A percentile compares a stretch with the other conserved stretches of the same genome.
Conservation (phyloP, 2,888 invertebrate species). For the Dichetophora obliterata region DNA sequence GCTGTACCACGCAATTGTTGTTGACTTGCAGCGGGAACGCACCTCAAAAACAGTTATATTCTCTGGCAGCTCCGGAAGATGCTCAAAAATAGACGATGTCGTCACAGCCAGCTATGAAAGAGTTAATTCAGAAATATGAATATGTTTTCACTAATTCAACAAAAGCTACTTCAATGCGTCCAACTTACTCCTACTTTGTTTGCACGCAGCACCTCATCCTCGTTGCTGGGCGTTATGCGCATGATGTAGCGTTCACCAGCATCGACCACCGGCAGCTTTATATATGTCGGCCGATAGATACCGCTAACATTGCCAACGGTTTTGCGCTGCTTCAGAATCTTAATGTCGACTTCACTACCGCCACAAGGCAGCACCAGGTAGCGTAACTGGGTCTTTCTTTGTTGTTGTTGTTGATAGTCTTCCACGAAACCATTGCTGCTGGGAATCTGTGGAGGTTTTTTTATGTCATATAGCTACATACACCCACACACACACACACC, state of each 20-base stretch:
- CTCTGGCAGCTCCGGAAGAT: slow-evolving; percentile 72
- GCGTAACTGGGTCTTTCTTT: slow-evolving; percentile 50
- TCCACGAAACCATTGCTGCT: not conserved
- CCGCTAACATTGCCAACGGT: slow-evolving; percentile 64
- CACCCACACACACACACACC: not conserved
- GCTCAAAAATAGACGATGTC: slow-evolving; percentile 69
- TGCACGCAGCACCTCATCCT: slow-evolving; percentile 71
- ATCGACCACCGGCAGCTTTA: slow-evolving; percentile 64
- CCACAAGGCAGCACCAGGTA: slow-evolving; percentile 74
- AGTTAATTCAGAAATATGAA: slow-evolving; percentile 19
- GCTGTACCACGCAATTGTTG: slow-evolving; percentile 74
- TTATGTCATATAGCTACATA: not conserved
- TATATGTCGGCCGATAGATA: slow-evolving; percentile 71
- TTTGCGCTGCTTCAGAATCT: slow-evolving; percentile 68
- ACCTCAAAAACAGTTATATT: slow-evolving; percentile 72
- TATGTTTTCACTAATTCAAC: not conserved
- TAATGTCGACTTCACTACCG: slow-evolving; percentile 71
- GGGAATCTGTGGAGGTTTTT: slow-evolving; percentile 35
- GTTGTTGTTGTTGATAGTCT: not conserved
- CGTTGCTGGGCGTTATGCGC: slow-evolving; percentile 71
- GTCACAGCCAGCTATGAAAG: slow-evolving; percentile 71
- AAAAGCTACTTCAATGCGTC: not conserved
- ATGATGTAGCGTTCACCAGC: slow-evolving; percentile 71
- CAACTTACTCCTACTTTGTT: slow-evolving; percentile 71
- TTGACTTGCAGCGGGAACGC: slow-evolving; percentile 71